Conservation (phyloP, 2,888 invertebrate species). For the Acrobasis consociella region DNA sequence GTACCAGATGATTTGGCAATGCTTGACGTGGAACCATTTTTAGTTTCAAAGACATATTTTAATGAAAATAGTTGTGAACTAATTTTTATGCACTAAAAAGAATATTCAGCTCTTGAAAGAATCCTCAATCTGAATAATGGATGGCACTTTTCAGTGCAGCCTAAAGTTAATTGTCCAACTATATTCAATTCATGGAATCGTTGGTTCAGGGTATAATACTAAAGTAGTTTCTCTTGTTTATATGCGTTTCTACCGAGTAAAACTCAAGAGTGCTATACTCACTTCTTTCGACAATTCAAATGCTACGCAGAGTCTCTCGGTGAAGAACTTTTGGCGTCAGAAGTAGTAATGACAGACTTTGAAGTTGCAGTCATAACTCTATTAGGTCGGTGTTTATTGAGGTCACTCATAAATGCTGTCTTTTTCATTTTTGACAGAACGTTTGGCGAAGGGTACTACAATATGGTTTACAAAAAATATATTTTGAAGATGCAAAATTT, state of each 20-base stretch:
- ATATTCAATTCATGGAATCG: too few relatives aligned
- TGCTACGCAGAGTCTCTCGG: conserved; percentile 7
- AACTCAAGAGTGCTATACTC: conserved; percentile 6
- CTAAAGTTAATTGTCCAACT: too few relatives aligned
- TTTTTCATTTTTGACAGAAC: conserved; percentile 7
- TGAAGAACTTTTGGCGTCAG: conserved; percentile 2
- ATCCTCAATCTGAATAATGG: not conserved
- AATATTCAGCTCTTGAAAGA: conserved; percentile 6
- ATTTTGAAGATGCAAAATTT: too few relatives aligned
- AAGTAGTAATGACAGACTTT: conserved; percentile 8
- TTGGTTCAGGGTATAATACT: too few relatives aligned
- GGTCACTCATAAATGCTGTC: conserved; percentile 11
- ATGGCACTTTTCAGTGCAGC: too few relatives aligned
- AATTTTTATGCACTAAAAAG: conserved; percentile 12
- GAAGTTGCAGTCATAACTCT: conserved; percentile 15
- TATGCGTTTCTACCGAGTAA: too few relatives aligned
- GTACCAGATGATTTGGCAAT: conserved; percentile 10
- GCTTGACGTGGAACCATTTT: conserved; percentile 7
- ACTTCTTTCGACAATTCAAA: conserved; percentile 11
- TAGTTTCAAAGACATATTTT: conserved; percentile 14
- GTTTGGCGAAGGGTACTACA: conserved; percentile 6
- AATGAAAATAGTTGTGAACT: conserved; percentile 1
- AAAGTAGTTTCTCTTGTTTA: too few relatives aligned
- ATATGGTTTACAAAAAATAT: too few relatives aligned
- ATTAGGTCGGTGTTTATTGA: conserved; percentile 16